A percentile compares a stretch with the other conserved stretches of the same genome.
phyloP scores from a whole-genome alignment of 2,797 vertebrate species.

The Melanotaenia maccullochi region DNA sequence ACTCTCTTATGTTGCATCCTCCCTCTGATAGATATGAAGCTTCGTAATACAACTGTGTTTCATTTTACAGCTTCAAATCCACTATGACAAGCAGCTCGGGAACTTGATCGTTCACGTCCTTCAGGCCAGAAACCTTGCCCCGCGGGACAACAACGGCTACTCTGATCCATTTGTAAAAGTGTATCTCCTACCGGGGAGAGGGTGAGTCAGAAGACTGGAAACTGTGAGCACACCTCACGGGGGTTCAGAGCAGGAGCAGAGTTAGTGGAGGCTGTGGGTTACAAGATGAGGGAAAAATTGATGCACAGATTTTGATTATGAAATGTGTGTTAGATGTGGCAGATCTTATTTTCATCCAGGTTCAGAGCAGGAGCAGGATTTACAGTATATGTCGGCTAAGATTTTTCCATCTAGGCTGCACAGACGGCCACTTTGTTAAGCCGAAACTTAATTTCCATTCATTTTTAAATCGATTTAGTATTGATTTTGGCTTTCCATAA shows the following conservation, averaged over 20 bases:
- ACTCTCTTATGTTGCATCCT: background rate
- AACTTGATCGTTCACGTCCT: conserved; percentile 98
- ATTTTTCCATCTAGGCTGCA: conserved; percentile 28
- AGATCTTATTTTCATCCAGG: conserved; percentile 9
- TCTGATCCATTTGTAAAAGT: conserved; percentile 99
- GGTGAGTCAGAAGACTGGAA: conserved; percentile 84
- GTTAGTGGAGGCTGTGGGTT: background rate
- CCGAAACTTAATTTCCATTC: conserved; percentile 58
- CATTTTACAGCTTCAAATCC: conserved; percentile 93
- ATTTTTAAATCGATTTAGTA: conserved; percentile 66
- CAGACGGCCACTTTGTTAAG: conserved; percentile 31
- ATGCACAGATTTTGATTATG: background rate
- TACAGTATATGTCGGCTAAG: conserved; percentile 6
- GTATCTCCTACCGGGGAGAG: conserved; percentile 96
- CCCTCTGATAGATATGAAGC: conserved; percentile 6
- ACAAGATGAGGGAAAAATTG: background rate
- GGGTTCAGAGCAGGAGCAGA: conserved; percentile 17
- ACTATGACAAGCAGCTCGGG: conserved; percentile 96
- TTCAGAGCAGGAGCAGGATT: background rate
- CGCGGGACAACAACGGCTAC: conserved; percentile 95
- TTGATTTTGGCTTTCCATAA: conserved; percentile 68
- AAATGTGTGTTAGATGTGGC: background rate
- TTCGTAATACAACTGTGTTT: conserved; percentile 32
- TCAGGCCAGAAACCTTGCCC: conserved; percentile 94
- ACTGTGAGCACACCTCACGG: conserved; percentile 16